Percentiles rank a stretch among this genome's conserved stretches.
Evolutionary conservation across 2,797 vertebrate species (phyloP).

Genomic region (Crocidura indochinensis): DNA sequence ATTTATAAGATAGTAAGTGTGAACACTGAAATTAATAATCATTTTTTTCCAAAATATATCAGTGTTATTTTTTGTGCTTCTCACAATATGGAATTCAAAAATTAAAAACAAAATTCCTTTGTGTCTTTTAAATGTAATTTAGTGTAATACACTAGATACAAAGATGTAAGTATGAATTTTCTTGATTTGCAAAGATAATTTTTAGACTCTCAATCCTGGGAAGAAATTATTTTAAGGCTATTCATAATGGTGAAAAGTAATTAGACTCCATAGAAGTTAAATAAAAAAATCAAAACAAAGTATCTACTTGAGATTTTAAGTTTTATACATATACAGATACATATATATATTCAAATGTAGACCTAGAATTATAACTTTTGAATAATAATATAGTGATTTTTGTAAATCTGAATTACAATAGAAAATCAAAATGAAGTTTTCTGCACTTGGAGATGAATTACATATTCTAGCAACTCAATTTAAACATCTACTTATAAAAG

Average conservation of each 20-base stretch:
- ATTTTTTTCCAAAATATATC: neutral
- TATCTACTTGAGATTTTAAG: slow-evolving; percentile 56
- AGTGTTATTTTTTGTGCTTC: no score
- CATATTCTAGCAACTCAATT: neutral
- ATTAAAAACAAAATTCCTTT: no score
- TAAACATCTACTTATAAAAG: slow-evolving; percentile 56
- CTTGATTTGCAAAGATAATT: slow-evolving; percentile 19
- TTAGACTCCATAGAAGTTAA: slow-evolving; percentile 34
- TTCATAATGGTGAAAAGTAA: neutral
- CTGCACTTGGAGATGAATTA: neutral
- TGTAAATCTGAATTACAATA: slow-evolving; percentile 28
- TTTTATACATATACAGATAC: neutral
- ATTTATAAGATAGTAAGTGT: neutral
- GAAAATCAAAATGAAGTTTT: slow-evolving; percentile 38
- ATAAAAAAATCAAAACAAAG: neutral
- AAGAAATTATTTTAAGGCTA: slow-evolving; percentile 36
- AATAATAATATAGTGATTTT: slow-evolving; percentile 43
- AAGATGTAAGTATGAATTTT: slow-evolving; percentile 3
- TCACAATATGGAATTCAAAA: no score
- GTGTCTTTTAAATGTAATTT: slow-evolving; percentile 42
- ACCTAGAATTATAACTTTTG: neutral
- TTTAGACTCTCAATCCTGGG: slow-evolving; percentile 11
- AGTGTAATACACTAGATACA: neutral
- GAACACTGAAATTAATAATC: slow-evolving; percentile 61
- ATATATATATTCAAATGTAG: slow-evolving; percentile 25